A percentile compares a stretch with the other conserved stretches of the same genome.
Evolutionary conservation across 2,797 vertebrate species (phyloP).

Genomic region (Liasis olivaceus): DNA sequence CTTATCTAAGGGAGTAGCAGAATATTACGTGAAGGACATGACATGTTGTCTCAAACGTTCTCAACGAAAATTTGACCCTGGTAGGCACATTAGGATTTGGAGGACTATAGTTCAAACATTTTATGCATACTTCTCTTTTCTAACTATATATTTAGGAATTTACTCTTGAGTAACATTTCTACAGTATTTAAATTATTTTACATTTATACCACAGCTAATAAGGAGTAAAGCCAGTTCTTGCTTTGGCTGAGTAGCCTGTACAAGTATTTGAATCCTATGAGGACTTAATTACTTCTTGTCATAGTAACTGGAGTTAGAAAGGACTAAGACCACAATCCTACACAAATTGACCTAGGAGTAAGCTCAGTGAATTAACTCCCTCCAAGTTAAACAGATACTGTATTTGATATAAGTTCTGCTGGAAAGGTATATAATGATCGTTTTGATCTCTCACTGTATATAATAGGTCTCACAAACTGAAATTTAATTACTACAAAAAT

Average conservation of each 20-base stretch:
- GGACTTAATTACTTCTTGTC: neutral
- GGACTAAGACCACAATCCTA: neutral
- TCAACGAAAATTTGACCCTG: too few species aligned
- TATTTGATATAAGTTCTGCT: neutral
- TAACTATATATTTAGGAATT: too few species aligned
- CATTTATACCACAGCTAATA: neutral
- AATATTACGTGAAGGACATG: too few species aligned
- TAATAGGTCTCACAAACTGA: neutral
- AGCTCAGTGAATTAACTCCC: neutral
- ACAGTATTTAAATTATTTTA: neutral
- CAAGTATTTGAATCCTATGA: neutral
- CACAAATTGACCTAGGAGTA: neutral
- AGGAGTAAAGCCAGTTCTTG: neutral
- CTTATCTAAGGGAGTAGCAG: too few species aligned
- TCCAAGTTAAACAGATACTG: neutral
- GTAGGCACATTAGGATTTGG: too few species aligned
- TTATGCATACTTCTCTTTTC: too few species aligned
- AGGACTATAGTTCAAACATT: too few species aligned
- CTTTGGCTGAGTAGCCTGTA: neutral
- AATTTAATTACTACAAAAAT: neutral
- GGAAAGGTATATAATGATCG: neutral
- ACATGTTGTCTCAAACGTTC: too few species aligned
- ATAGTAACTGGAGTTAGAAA: neutral
- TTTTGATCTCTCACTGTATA: neutral
- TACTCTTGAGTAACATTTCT: too few species aligned